Base-by-base conservation (phyloP, 2,797 vertebrate genomes). In the Hipposideros larvatus region DNA sequence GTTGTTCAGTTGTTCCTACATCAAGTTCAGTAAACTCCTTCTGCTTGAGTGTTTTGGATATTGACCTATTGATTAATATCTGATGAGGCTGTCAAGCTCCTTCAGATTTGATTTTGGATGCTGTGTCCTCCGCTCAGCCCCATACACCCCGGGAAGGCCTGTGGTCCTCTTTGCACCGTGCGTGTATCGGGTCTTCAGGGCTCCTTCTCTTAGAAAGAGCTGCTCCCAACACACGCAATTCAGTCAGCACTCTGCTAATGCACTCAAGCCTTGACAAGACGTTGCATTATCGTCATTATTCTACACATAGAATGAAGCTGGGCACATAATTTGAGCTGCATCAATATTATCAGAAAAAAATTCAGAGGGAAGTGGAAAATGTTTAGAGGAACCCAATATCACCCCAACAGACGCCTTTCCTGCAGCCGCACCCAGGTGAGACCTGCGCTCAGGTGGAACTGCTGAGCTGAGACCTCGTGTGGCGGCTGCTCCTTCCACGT, bases 341-440 rank as follows among this genome's bases (percentile, higher is more conserved):
- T 80, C 43, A 75, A 75, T 46, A 24, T 63, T 63, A 77, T 70
- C 13, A 34, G 46, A 59, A 90, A 57, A 57, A 93, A 87, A 75
- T 8, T 55, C 11, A 63, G 43, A 73, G 26, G 22, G 31, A 43
- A 43, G 4, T 5, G 0, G 31, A 34, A 48, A 16, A 22, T 7
- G 7, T 61, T 61, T 41, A 57, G 51, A 79, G 71, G 63, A 65
- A 19, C 21, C 14, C 55, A 37, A 0, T 11, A 24, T 34, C 43
- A 4, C 13, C 22, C 11, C 22, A 55, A 1, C 0, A 21, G 34
- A 41, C n/a, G 3, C 2, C 4, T 53, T 1, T 1, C 8, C 46
- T 11, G 22, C 43, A 3, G 15, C 2, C 0, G 0, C 10, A 7
- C 1, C 16, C 16, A n/a, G 14, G 37, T 7, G 16, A 26, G 11